Percentiles rank a stretch among this genome's conserved stretches.
phyloP scores from a whole-genome alignment of 2,888 invertebrate species.

The Gastrophysa polygoni region DNA sequence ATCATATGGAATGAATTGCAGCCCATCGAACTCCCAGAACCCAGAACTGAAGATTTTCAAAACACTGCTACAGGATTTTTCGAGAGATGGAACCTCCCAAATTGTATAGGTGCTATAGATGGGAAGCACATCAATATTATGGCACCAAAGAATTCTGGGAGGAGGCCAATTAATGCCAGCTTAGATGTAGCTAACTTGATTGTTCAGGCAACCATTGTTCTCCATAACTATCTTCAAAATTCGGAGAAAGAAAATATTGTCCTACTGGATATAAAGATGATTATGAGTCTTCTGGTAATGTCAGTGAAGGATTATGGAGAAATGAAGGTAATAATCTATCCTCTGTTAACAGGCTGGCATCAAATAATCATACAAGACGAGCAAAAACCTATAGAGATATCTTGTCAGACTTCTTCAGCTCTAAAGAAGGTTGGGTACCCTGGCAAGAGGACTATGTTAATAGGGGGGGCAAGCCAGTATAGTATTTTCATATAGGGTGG shows the following conservation, averaged over 20 bases:
- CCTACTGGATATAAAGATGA: conserved; percentile 10
- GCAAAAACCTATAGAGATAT: neutral
- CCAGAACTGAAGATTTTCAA: neutral
- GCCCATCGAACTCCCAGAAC: neutral
- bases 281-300: neutral
- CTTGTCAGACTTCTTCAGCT: neutral
- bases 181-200: conserved; percentile 20
- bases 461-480: neutral
- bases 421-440: neutral
- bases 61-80: neutral
- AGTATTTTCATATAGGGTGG: neutral
- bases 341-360: neutral
- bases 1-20: neutral
- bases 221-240: conserved; percentile 35
- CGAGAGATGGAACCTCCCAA: conserved; percentile 34
- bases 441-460: neutral
- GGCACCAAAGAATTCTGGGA: neutral
- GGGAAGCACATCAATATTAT: conserved; percentile 33
- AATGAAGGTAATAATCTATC: neutral
- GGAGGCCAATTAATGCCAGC: conserved; percentile 14
- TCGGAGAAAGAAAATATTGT: conserved; percentile 21
- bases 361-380: conserved; percentile 15
- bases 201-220: conserved; percentile 28
- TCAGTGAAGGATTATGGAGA: neutral
- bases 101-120: conserved; percentile 44